Base-by-base conservation (phyloP, 2,113 vertebrate species). In the Hemicordylus capensis region DNA sequence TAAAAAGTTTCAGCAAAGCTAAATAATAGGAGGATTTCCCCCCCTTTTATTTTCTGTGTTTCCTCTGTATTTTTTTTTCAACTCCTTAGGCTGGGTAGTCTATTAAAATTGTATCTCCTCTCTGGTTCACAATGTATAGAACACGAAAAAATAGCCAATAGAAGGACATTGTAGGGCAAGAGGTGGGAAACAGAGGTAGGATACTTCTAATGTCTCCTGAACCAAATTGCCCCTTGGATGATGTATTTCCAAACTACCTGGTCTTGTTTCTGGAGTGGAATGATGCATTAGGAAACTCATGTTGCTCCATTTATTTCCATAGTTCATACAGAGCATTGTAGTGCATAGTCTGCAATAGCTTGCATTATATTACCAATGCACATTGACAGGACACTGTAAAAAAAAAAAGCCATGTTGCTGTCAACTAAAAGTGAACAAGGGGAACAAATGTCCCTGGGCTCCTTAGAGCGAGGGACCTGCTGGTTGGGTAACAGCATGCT, bases 1-100 rank as follows among this genome's bases (percentile, higher is more conserved):
- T 58, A 31, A 48, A 12, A 87, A 85, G 64, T 89, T 88, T 76
- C 72, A 69, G 70, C 61, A 67, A 63, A 89, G 64, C 87, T 67
- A 46, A 92, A 31, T 78, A 91, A 85, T 39, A 26, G 44, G 28
- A 54, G 63, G 22, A 59, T 44, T 8, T 56, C 58, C 24, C 61
- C 26, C 37, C 22, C 56, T 26, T 75, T 37, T 81, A 44, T 61
- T 19, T 80, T 67, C 46, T 22, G 20, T 5, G 1, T 1, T 20
- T 19, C 7, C 10, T 51, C 4, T 19, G 2, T 3, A 44, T 3
- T 59, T n/a, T 64, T 83, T 46, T 51, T 54, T 54, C 51, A 74
- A 64, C 17, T 54, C 42, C 81, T 67, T 1, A 51, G 64, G 73
- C 76, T 12, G 14, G 22, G 54, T 34, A 56, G 8, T 46, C 51